Conservation (phyloP, 2,797 vertebrate genomes). For the Dermochelys coriacea region DNA sequence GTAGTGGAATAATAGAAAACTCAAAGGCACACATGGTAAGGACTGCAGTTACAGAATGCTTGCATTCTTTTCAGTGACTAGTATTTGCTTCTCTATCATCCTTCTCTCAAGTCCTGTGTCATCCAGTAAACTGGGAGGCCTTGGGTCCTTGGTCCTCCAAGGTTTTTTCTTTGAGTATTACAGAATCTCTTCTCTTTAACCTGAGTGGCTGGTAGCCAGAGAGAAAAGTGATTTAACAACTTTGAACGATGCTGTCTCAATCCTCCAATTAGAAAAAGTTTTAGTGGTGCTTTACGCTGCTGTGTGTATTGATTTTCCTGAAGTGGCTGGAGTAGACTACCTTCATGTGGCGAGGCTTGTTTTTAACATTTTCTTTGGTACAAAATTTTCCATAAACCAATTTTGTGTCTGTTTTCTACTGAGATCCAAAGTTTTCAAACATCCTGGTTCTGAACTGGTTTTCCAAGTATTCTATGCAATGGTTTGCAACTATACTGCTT, state of each 20-base stretch:
- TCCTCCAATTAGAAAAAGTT: not conserved
- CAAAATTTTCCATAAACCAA: not conserved
- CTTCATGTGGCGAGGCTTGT: not conserved
- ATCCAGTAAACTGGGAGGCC: not conserved
- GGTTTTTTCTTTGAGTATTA: not conserved
- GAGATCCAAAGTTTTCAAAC: not conserved
- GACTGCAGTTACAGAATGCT: not conserved
- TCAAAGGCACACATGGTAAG: not conserved
- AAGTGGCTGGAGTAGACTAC: not conserved
- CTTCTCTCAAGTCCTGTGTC: not conserved
- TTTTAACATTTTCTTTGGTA: not conserved
- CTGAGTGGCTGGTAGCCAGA: not conserved
- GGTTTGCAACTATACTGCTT: not conserved
- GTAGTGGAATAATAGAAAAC: not conserved
- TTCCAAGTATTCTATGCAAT: not conserved
- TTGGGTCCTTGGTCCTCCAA: not conserved
- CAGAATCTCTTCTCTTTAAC: not conserved
- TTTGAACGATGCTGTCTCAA: fast-evolving
- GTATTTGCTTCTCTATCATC: not conserved
- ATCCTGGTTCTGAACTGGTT: not conserved
- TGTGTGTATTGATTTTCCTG: not conserved
- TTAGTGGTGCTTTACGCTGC: not conserved
- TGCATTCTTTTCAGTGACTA: not conserved
- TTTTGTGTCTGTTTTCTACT: not conserved
- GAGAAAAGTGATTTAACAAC: not conserved